Conservation (phyloP, 2,888 invertebrate species). For the Alloplasta piceator region DNA sequence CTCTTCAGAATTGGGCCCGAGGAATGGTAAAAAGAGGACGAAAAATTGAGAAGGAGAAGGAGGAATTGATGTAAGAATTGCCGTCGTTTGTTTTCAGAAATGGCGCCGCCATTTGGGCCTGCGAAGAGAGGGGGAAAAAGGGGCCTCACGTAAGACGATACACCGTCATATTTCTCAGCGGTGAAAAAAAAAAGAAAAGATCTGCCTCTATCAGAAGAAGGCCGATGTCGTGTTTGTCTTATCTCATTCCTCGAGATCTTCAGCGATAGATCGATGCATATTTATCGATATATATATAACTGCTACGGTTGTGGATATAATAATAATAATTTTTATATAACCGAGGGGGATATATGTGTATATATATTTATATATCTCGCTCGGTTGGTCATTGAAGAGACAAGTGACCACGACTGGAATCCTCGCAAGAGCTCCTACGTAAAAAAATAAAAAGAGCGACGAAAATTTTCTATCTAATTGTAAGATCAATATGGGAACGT, state of each 20-base stretch:
- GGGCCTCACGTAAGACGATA: constrained; percentile 57
- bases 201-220: constrained; percentile 35
- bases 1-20: constrained; percentile 3
- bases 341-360: neutral
- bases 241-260: constrained; percentile 28
- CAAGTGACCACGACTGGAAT: constrained; percentile 56
- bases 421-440: constrained; percentile 30
- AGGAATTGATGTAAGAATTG: constrained; percentile 30
- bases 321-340: neutral
- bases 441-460: constrained; percentile 27
- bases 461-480: neutral
- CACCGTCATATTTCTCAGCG: constrained; percentile 57
- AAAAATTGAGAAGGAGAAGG: constrained; percentile 22
- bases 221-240: neutral
- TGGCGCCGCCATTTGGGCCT: constrained; percentile 45
- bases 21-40: constrained; percentile 34
- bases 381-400: constrained; percentile 59
- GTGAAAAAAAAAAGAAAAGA: constrained; percentile 21
- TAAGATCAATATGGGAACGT: too few relatives aligned
- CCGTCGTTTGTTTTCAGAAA: constrained; percentile 53
- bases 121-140: constrained; percentile 47
- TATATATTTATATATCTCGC: constrained; percentile 25
- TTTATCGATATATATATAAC: constrained; percentile 24
- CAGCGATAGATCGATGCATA: constrained; percentile 37
- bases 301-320: neutral